Evolutionary conservation across 2,797 vertebrate species (phyloP).

Genomic region (Aulostomus chinensis): DNA sequence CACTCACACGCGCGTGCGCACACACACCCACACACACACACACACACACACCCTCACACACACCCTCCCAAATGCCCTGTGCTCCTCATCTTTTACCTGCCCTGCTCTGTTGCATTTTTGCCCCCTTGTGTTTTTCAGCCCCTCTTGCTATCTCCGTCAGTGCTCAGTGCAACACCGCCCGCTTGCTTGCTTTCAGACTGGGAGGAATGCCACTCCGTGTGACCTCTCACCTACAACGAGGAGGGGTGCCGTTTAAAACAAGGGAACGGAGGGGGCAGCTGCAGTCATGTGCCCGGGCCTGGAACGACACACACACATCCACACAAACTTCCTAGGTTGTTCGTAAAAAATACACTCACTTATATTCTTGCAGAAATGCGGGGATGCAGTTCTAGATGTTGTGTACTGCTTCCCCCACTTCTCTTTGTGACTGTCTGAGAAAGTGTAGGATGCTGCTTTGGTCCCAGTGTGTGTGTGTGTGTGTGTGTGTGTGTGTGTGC

Average conservation of each 20-base stretch:
- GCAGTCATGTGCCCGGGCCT: constrained; percentile 71
- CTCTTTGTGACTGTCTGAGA: constrained; percentile 43
- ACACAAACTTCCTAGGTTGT: constrained; percentile 19
- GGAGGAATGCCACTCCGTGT: constrained; percentile 83
- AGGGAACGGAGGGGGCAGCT: constrained; percentile 60
- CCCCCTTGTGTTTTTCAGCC: constrained; percentile 43
- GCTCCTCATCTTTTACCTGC: constrained; percentile 65
- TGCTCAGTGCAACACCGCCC: constrained; percentile 29
- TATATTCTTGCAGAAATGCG: constrained; percentile 9
- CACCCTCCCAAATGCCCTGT: constrained; percentile 27
- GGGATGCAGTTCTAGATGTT: constrained; percentile 19
- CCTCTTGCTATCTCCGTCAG: constrained; percentile 15
- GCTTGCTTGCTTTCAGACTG: constrained; percentile 65
- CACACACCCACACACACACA: constrained; percentile 27
- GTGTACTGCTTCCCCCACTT: constrained; percentile 19
- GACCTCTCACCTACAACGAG: constrained; percentile 83
- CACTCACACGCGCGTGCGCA: constrained; percentile 3
- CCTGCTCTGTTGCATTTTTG: constrained; percentile 51
- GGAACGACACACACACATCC: constrained; percentile 45
- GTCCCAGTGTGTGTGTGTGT: constrained; percentile 8
- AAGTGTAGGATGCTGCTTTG: constrained; percentile 50
- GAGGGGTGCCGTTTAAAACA: constrained; percentile 61
- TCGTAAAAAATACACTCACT: constrained; percentile 8
- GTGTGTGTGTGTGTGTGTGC: constrained; percentile 13
- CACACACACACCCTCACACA: constrained; percentile 7